These are phyloP conservation scores for Micronycteris hirsuta DNA, from an alignment of 2,113 vertebrate species.

Conservation along the genomic window DNA sequence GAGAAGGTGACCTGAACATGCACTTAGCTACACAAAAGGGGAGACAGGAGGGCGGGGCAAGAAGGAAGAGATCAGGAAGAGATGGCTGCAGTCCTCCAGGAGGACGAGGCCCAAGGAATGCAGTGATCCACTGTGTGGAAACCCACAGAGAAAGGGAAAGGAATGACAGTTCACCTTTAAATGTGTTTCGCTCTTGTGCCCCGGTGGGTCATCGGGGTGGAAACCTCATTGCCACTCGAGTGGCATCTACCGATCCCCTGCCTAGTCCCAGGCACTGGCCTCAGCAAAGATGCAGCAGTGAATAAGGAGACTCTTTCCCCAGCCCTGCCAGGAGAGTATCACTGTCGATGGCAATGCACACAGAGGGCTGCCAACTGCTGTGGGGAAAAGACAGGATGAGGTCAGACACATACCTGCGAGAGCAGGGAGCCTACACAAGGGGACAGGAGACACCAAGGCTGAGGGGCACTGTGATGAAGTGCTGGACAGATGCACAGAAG, in stretches of 20 bases:
- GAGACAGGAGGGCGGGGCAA: not conserved
- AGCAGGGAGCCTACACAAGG: too few relatives aligned
- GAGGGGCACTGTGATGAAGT: rapidly evolving
- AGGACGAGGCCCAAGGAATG: rapidly evolving
- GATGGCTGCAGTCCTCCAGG: not conserved
- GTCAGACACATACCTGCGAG: not conserved
- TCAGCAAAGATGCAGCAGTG: not conserved
- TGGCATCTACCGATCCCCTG: not conserved
- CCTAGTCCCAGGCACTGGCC: not conserved
- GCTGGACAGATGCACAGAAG: not conserved
- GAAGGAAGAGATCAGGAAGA: not conserved
- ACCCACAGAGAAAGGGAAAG: not conserved
- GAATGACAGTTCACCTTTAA: not conserved
- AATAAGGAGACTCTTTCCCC: not conserved
- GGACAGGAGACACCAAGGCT: not conserved
- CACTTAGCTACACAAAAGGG: rapidly evolving
- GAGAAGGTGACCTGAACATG: not conserved
- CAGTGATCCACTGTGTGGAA: rapidly evolving
- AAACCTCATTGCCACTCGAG: not conserved
- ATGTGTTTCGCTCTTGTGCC: not conserved
- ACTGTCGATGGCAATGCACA: too few relatives aligned
- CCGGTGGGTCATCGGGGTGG: not conserved
- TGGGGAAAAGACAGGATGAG: not conserved
- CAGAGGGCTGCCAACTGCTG: not conserved
- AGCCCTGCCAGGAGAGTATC: not conserved